Conservation (phyloP, 2,113 vertebrate genomes). For the Ceyx melanurus region DNA sequence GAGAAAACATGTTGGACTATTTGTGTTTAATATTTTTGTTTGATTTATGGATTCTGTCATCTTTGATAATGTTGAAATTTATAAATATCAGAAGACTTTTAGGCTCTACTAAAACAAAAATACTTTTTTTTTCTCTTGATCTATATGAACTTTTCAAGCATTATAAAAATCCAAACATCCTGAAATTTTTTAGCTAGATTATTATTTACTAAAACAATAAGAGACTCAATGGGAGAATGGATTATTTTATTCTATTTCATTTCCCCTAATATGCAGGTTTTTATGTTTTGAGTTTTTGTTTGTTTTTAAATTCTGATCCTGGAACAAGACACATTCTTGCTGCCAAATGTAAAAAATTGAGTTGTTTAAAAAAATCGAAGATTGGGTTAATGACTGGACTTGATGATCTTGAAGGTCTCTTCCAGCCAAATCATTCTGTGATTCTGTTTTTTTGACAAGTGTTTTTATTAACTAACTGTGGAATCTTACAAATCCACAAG, state of each 20-base stretch:
- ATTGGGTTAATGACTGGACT: too few species aligned
- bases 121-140: neutral
- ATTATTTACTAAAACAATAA: neutral
- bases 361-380: neutral
- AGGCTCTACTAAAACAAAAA: neutral
- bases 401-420: too few species aligned
- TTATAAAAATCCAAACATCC: neutral
- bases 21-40: slow-evolving; percentile 3
- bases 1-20: neutral
- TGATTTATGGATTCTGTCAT: slow-evolving; percentile 25
- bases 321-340: neutral
- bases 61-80: neutral
- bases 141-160: neutral
- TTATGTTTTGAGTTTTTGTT: neutral
- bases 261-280: neutral
- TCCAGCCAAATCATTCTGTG: too few species aligned
- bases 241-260: neutral
- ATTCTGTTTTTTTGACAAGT: neutral
- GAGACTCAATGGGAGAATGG: neutral
- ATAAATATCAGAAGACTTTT: neutral
- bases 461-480: neutral
- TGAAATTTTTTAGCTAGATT: neutral
- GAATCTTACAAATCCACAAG: neutral
- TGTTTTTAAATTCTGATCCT: neutral
- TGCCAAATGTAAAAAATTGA: neutral